Evolutionary conservation across 2,888 invertebrate genomes (phyloP).

Genomic region (Archips crataeganus): DNA sequence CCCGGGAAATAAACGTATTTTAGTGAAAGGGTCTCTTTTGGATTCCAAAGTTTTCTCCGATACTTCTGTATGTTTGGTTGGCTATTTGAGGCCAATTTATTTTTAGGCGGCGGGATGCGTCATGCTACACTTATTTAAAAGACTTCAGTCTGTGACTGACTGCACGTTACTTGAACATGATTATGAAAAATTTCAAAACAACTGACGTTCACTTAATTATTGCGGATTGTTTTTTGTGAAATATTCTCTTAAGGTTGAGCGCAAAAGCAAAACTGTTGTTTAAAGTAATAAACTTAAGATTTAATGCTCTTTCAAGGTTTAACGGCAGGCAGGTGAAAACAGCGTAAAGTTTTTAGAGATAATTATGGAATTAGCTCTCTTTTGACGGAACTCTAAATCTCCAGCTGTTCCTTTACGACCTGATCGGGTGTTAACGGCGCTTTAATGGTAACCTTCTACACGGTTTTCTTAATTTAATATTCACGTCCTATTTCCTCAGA

Average conservation of each 20-base stretch:
- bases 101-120: conserved; percentile 18
- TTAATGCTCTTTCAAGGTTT: not conserved
- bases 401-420: conserved; percentile 9
- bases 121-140: not conserved
- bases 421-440: conserved; percentile 10
- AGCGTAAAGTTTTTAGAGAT: conserved; percentile 8
- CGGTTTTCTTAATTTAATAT: conserved; percentile 9
- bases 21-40: conserved; percentile 53
- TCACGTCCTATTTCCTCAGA: conserved; percentile 45
- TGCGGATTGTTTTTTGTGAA: not conserved
- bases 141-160: not conserved
- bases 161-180: not conserved
- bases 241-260: not conserved
- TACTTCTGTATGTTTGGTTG: conserved; percentile 28
- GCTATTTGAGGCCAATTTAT: conserved; percentile 37
- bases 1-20: conserved; percentile 74
- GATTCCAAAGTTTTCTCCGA: conserved; percentile 38
- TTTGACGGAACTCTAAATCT: conserved; percentile 3
- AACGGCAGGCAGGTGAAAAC: not conserved
- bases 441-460: conserved; percentile 4
- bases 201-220: not conserved
- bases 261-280: not conserved
- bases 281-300: not conserved
- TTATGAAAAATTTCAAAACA: not conserved
- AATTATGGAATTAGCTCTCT: not conserved